phyloP scores from a whole-genome alignment of 2,888 invertebrate species.

The Lymantria monacha region DNA sequence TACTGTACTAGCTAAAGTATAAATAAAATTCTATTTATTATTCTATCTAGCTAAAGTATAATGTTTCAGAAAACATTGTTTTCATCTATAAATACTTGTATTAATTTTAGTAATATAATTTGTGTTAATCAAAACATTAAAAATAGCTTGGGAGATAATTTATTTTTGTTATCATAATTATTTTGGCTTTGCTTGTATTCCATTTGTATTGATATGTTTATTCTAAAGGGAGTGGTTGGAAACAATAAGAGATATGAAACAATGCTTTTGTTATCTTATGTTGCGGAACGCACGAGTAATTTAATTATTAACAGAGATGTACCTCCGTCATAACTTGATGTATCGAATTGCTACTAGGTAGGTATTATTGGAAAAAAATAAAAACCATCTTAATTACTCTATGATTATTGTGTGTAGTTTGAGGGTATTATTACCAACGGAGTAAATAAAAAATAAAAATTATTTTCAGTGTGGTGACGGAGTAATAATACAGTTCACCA shows the following conservation, averaged over 20 bases:
- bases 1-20: no score
- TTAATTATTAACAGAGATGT: slow-evolving; percentile 57
- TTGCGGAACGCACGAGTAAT: slow-evolving; percentile 40
- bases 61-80: no score
- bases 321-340: slow-evolving; percentile 44
- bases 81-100: no score
- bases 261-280: slow-evolving; percentile 42
- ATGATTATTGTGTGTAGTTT: no score
- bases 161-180: background rate
- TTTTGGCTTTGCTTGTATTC: slow-evolving; percentile 20
- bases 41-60: no score
- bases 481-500: no score
- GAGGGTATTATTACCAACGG: no score
- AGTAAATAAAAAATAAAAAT: no score
- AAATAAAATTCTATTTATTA: no score
- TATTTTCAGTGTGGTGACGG: no score
- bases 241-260: slow-evolving; percentile 34
- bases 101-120: background rate
- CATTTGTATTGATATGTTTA: slow-evolving; percentile 26
- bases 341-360: slow-evolving; percentile 37
- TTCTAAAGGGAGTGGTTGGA: slow-evolving; percentile 11
- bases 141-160: background rate
- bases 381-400: no score
- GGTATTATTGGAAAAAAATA: no score
- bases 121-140: background rate